Percentiles rank a stretch among this genome's conserved stretches.
phyloP scores from a whole-genome alignment of 2,888 invertebrate species.

The Stratiomys singularior region DNA sequence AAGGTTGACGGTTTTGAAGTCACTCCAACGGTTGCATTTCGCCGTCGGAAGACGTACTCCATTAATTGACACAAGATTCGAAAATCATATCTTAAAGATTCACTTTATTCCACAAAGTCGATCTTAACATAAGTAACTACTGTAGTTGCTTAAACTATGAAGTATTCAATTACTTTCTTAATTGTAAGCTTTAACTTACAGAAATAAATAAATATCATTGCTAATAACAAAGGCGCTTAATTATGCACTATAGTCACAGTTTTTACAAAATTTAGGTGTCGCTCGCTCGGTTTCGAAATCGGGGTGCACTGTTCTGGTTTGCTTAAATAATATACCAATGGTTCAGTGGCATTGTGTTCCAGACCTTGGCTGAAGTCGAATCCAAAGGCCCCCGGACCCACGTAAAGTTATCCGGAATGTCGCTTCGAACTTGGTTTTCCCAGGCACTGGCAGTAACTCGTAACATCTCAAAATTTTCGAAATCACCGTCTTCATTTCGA shows the following conservation, averaged over 20 bases:
- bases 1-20: not conserved
- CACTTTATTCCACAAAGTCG: not conserved
- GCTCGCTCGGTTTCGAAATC: not conserved
- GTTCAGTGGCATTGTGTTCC: not conserved
- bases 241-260: not conserved
- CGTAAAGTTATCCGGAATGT: constrained; percentile 69
- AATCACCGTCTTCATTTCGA: constrained; percentile 71
- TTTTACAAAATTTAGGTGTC: not conserved
- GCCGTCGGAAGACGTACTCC: not conserved
- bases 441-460: constrained; percentile 66
- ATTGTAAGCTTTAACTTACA: not conserved
- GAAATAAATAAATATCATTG: not conserved
- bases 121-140: not conserved
- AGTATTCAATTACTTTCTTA: not conserved
- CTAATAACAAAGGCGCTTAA: not conserved
- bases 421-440: constrained; percentile 67
- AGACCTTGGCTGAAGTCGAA: constrained; percentile 65
- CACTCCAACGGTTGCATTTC: not conserved
- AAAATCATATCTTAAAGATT: not conserved
- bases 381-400: constrained; percentile 70
- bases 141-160: not conserved
- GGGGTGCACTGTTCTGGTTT: not conserved
- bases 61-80: not conserved
- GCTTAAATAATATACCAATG: not conserved
- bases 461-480: constrained; percentile 68